Evolutionary conservation across 1,140 invertebrate species (phyloP), one percentile per base, ranked within the genome.

Genomic region (Brachionus rubens): DNA sequence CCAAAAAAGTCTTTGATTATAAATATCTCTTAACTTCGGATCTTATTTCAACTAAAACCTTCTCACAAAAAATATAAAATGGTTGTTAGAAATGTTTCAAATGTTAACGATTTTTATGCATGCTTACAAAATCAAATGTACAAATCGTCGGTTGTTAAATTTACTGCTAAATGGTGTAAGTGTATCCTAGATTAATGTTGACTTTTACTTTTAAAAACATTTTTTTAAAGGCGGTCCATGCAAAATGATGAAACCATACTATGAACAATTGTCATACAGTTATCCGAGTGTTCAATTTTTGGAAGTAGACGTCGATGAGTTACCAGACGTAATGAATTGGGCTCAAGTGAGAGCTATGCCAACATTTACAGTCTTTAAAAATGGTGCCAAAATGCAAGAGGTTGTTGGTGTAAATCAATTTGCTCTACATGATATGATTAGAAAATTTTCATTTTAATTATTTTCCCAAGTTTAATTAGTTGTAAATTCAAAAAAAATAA

Each of bases 81-180:
- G 68, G 68, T 72, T 14, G 68, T 72, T 40, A 26, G 19, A 21
- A 6, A 50, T 21, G 68, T 72, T 6, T 5, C 24, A 21, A 21
- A 19, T 36, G 30, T 50, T 14, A 30, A 40, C 16, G 68, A 72
- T 1, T 72, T 72, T 19, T 36, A 72, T 28, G 48, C 46, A 5
- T 41, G 14, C 41, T 30, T 72, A 6, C 46, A 50, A 24, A 72
- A 54, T 54, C 68, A 30, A 47, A 50, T 36, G 28, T 50, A 14
- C 28, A 65, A 65, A 43, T 65, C 59, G 26, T 50, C 68, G 5
- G 36, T 72, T 4, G 68, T 72, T n/a, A 72, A 72, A 48, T 72
- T 40, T 54, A 72, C 68, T 3, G 68, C 68, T 40, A 48, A 54
- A 28, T 72, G 68, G 68, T 72, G 68, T 72, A 72, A 52, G 68